Evolutionary conservation across 92 coral and sea anemone genomes (phyloP).

Genomic region (Virgularia gustaviana): DNA sequence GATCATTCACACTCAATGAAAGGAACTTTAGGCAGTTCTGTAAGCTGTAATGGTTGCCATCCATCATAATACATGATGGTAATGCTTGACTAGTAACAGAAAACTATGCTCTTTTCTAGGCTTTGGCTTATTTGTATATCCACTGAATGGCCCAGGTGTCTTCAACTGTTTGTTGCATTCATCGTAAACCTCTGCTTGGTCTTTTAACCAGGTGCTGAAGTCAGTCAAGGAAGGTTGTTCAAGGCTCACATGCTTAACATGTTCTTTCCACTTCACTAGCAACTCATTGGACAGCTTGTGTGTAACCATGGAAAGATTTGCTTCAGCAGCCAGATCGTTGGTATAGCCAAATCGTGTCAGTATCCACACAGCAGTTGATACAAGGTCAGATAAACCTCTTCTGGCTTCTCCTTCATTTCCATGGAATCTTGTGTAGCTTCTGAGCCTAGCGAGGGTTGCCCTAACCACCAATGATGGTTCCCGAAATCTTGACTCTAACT

Average conservation of each 20-base stretch:
- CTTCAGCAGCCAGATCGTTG: conserved; percentile 39
- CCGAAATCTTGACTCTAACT: conserved; percentile 48
- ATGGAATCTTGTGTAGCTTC: conserved; percentile 19
- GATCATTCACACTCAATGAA: conserved; percentile 32
- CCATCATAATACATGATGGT: conserved; percentile 41
- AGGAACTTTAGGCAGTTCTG: conserved; percentile 28
- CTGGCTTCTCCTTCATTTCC: conserved; percentile 36
- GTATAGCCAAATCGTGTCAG: conserved; percentile 31
- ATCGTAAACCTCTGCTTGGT: conserved; percentile 46
- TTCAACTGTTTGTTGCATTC: conserved; percentile 13
- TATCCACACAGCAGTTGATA: conserved; percentile 40
- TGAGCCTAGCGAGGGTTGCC: conserved; percentile 27
- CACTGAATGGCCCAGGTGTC: not conserved
- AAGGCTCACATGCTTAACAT: not conserved
- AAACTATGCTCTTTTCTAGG: not conserved
- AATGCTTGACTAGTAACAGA: not conserved
- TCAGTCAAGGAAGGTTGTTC: conserved; percentile 18
- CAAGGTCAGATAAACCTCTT: conserved; percentile 32
- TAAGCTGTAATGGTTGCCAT: conserved; percentile 33
- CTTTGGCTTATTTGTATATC: not conserved
- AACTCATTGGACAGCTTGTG: conserved; percentile 43
- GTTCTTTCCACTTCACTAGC: conserved; percentile 39
- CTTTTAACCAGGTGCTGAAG: conserved; percentile 32
- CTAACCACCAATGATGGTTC: conserved; percentile 45
- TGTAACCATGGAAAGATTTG: conserved; percentile 28